phyloP scores from a whole-genome alignment of 2,888 invertebrate genomes.

The Acleris literana region DNA sequence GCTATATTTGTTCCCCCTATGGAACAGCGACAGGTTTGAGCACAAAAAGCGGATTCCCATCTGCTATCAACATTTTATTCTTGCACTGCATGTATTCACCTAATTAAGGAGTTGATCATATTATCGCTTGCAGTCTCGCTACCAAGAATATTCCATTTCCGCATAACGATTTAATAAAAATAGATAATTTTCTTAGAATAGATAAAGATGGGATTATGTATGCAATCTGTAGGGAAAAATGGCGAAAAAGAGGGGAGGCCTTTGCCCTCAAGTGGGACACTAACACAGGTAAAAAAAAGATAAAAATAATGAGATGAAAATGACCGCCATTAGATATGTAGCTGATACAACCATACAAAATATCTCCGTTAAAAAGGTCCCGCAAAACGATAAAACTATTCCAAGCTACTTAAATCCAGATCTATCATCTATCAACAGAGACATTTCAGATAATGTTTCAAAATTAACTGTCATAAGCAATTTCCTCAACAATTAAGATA shows the following conservation, averaged over 20 bases:
- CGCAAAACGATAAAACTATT: neutral
- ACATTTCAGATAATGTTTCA: neutral
- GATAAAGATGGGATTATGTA: too few relatives aligned
- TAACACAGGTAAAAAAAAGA: too few relatives aligned
- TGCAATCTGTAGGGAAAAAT: too few relatives aligned
- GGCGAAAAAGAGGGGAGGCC: too few relatives aligned
- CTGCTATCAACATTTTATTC: slow-evolving; percentile 27
- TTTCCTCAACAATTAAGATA: slow-evolving; percentile 53
- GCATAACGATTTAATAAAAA: neutral
- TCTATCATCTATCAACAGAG: neutral
- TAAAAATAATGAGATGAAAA: too few relatives aligned
- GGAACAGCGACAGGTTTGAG: slow-evolving; percentile 18
- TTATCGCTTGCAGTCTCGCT: slow-evolving; percentile 15
- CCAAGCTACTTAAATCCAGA: neutral
- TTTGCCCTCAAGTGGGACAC: too few relatives aligned
- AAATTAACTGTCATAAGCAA: slow-evolving; percentile 36
- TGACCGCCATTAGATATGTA: too few relatives aligned
- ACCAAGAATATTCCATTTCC: neutral
- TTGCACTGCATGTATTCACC: slow-evolving; percentile 12
- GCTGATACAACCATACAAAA: too few relatives aligned
- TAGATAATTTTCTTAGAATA: too few relatives aligned
- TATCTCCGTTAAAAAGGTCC: neutral
- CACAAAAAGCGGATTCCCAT: slow-evolving; percentile 23
- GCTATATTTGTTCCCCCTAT: slow-evolving; percentile 29
- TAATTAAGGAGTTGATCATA: slow-evolving; percentile 7